phyloP scores from a whole-genome alignment of 2,888 invertebrate species.

The Leucophenga maculata region DNA sequence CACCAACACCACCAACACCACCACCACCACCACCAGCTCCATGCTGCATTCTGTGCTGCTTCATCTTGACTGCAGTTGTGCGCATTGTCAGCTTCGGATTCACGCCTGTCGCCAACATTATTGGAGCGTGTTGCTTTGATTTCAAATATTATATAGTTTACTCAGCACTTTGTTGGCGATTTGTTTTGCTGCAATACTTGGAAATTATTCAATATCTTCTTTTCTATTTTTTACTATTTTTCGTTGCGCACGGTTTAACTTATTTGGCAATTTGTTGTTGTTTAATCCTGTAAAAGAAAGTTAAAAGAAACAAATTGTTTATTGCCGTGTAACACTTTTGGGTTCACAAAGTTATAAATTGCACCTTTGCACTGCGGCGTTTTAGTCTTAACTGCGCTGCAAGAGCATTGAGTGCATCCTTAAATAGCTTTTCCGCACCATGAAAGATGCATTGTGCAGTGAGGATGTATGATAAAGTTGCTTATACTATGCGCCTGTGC shows the following conservation, averaged over 20 bases:
- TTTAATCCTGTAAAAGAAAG: neutral
- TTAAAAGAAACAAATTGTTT: neutral
- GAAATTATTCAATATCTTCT: no score
- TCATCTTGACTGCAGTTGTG: constrained; percentile 71
- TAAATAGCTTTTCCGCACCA: constrained; percentile 52
- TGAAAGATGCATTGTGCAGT: neutral
- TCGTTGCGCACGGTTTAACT: neutral
- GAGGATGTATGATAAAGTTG: neutral
- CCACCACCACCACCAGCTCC: constrained; percentile 15
- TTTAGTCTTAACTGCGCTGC: constrained; percentile 59
- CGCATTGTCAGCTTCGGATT: constrained; percentile 63
- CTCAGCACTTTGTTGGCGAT: constrained; percentile 37
- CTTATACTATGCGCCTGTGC: constrained; percentile 9
- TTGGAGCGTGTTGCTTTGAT: constrained; percentile 67
- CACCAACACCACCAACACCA: no score
- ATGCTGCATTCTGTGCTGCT: constrained; percentile 36
- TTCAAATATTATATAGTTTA: constrained; percentile 70
- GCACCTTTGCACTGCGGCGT: constrained; percentile 52
- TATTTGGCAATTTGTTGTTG: neutral
- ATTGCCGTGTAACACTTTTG: no score
- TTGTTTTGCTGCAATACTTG: no score
- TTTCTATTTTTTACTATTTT: neutral
- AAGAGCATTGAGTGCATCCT: constrained; percentile 60
- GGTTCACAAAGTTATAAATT: neutral
- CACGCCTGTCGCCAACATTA: constrained; percentile 55